A percentile compares a stretch with the other conserved stretches of the same genome.
Conservation (phyloP, 1,140 invertebrate genomes). For the Danaus plexippus region DNA sequence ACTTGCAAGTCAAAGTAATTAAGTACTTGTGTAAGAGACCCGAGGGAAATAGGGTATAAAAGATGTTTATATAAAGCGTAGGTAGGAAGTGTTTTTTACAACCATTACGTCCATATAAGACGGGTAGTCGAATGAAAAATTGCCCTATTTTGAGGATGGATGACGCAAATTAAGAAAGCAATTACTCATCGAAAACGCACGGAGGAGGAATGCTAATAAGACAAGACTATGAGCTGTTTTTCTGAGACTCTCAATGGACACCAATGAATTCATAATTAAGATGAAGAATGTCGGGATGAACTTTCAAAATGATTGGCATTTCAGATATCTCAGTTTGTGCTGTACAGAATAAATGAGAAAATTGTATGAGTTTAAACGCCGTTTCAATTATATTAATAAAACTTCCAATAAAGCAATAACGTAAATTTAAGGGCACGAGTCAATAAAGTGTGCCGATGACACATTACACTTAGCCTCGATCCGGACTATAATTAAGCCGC, state of each 20-base stretch:
- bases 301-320: neutral
- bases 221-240: conserved; percentile 58
- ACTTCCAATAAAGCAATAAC: conserved; percentile 8
- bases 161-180: conserved; percentile 70
- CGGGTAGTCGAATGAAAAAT: conserved; percentile 63
- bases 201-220: conserved; percentile 67
- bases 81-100: conserved; percentile 14
- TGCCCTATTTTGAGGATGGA: conserved; percentile 69
- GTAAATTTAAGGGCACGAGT: conserved; percentile 16
- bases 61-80: conserved; percentile 1
- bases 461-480: conserved; percentile 54
- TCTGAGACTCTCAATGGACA: conserved; percentile 50
- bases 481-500: conserved; percentile 49
- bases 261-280: conserved; percentile 54
- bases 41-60: neutral
- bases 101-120: conserved; percentile 36
- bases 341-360: conserved; percentile 2
- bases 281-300: conserved; percentile 21
- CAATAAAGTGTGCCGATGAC: conserved; percentile 42
- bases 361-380: too few relatives aligned
- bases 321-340: neutral
- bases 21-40: conserved; percentile 6
- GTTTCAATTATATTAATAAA: conserved; percentile 3
- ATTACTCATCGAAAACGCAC: conserved; percentile 67
- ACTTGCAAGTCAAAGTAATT: conserved; percentile 8